Conservation (phyloP, 2,113 vertebrate genomes). For the Podocnemis expansa region DNA sequence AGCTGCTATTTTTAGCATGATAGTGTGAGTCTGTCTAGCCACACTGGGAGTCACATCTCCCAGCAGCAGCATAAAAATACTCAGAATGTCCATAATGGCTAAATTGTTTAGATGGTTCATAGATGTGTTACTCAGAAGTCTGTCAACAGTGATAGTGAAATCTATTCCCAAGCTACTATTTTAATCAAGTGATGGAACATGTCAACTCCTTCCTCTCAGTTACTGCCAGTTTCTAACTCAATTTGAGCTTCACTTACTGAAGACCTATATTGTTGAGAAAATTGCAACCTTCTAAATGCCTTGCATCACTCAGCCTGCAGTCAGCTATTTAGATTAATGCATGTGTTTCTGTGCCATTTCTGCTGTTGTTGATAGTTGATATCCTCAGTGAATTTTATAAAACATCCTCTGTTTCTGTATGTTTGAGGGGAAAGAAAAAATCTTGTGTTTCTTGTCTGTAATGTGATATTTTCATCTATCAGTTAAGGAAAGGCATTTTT, state of each 20-base stretch:
- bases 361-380: background rate
- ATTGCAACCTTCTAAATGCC: background rate
- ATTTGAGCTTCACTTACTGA: conserved; percentile 22
- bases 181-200: conserved; percentile 6
- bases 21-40: background rate
- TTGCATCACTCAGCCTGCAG: background rate
- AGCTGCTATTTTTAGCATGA: background rate
- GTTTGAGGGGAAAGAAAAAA: conserved; percentile 1
- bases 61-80: too few relatives aligned
- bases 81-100: background rate
- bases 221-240: conserved; percentile 17
- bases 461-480: background rate
- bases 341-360: background rate
- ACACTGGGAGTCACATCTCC: too few relatives aligned
- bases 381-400: background rate
- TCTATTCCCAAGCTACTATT: background rate
- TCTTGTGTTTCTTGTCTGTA: background rate
- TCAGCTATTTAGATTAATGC: conserved; percentile 28
- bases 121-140: background rate
- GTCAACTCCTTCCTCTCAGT: conserved; percentile 10
- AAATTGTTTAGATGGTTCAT: conserved; percentile 8
- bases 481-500: conserved; percentile 3
- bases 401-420: background rate
- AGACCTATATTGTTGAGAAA: conserved; percentile 21
- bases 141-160: background rate